Percentiles rank a stretch among this genome's conserved stretches.
Conservation (phyloP, 1,140 invertebrate species). For the Ceratitis capitata region DNA sequence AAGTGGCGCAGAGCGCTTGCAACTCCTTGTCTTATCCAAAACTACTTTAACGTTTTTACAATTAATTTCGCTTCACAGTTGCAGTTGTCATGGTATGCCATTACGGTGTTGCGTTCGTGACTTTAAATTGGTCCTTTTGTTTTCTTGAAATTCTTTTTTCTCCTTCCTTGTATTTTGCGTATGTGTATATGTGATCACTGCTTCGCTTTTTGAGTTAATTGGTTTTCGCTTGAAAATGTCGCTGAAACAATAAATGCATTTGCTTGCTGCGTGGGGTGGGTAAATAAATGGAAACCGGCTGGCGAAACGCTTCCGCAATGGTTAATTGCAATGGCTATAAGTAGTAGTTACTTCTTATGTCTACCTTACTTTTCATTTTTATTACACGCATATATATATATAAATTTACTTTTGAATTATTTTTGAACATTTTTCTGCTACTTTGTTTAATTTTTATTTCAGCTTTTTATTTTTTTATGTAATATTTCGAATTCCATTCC, state of each 20-base stretch:
- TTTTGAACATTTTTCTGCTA: neutral
- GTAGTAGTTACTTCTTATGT: neutral
- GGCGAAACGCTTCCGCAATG: constrained; percentile 18
- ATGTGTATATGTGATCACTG: no score
- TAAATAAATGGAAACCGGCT: neutral
- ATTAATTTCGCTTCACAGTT: neutral
- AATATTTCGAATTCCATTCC: neutral
- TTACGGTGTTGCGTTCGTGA: neutral
- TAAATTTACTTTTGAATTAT: no score
- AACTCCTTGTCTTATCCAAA: neutral
- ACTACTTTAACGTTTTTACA: neutral
- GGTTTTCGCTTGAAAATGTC: constrained; percentile 18
- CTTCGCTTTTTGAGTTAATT: neutral
- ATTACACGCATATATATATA: no score
- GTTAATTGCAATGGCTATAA: neutral
- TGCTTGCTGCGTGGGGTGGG: constrained; percentile 1
- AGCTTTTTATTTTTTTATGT: neutral
- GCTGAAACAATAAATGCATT: neutral
- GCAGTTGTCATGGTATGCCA: neutral
- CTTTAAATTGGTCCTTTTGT: constrained; percentile 9
- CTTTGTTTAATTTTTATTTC: neutral
- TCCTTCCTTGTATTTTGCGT: neutral
- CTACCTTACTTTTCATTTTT: neutral
- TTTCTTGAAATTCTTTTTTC: neutral
- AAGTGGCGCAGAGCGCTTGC: no score